Evolutionary conservation across 2,113 vertebrate genomes (phyloP).

Genomic region (Emydura subglobosa): DNA sequence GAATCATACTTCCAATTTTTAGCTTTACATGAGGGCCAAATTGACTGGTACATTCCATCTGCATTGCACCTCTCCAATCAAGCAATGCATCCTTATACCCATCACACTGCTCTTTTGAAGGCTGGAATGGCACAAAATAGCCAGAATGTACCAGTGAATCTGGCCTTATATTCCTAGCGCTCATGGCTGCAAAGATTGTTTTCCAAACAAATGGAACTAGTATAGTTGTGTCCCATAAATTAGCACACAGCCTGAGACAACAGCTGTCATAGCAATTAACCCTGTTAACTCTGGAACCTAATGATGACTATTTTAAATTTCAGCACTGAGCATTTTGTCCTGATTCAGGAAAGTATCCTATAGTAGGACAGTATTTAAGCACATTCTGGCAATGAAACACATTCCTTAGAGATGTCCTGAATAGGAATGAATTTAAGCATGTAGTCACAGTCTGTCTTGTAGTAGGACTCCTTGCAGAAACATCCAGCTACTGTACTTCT

Average conservation of each 20-base stretch:
- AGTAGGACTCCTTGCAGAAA: neutral
- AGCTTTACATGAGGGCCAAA: neutral
- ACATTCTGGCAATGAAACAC: neutral
- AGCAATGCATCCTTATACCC: neutral
- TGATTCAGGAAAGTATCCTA: neutral
- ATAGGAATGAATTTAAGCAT: neutral
- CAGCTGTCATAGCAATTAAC: neutral
- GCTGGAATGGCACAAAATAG: neutral
- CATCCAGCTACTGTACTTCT: neutral
- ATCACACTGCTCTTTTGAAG: neutral
- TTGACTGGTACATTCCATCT: neutral
- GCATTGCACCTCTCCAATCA: neutral
- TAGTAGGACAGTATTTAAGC: neutral
- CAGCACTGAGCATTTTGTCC: accelerated
- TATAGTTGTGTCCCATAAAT: accelerated
- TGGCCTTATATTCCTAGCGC: accelerated
- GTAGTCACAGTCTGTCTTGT: neutral
- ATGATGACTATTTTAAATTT: neutral
- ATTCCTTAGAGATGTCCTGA: neutral
- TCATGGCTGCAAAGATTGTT: neutral
- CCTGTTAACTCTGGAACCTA: neutral
- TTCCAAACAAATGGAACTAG: accelerated
- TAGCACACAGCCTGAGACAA: neutral
- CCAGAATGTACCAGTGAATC: neutral
- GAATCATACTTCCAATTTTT: neutral